phyloP scores from a whole-genome alignment of 2,797 vertebrate species.

The Xerus rutilus region DNA sequence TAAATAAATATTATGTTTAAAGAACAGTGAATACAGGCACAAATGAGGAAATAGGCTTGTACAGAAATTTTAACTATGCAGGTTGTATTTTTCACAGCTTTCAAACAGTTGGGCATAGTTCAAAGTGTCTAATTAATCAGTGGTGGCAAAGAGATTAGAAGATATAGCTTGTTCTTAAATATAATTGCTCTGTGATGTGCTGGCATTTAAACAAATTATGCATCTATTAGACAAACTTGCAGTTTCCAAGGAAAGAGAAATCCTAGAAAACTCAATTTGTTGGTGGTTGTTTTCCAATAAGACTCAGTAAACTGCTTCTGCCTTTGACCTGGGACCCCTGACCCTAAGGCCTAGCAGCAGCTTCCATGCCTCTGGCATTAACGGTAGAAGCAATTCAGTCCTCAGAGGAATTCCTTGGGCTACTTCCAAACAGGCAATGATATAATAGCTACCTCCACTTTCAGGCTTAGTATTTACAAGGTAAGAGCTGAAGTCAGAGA shows the following conservation, averaged over 20 bases:
- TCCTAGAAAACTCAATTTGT: neutral
- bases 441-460: slow-evolving; percentile 65
- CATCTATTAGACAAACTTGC: slow-evolving; percentile 42
- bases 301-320: neutral
- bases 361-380: slow-evolving; percentile 60
- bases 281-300: slow-evolving; percentile 19
- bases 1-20: slow-evolving; percentile 76
- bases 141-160: slow-evolving; percentile 84
- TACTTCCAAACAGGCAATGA: slow-evolving; percentile 42
- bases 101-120: slow-evolving; percentile 79
- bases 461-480: slow-evolving; percentile 76
- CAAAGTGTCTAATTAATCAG: slow-evolving; percentile 85
- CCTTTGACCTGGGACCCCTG: slow-evolving; percentile 11
- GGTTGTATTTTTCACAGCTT: slow-evolving; percentile 82
- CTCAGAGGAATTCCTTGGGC: slow-evolving; percentile 50
- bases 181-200: slow-evolving; percentile 82
- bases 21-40: slow-evolving; percentile 64
- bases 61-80: slow-evolving; percentile 74
- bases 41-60: slow-evolving; percentile 60
- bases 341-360: neutral
- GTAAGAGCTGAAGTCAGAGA: slow-evolving; percentile 75
- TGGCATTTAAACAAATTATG: slow-evolving; percentile 79
- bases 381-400: slow-evolving; percentile 57
- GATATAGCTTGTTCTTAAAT: slow-evolving; percentile 78
- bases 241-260: slow-evolving; percentile 50